A percentile compares a stretch with the other conserved stretches of the same genome.
Conservation (phyloP, 2,797 vertebrate species). For the Thamnophis elegans region DNA sequence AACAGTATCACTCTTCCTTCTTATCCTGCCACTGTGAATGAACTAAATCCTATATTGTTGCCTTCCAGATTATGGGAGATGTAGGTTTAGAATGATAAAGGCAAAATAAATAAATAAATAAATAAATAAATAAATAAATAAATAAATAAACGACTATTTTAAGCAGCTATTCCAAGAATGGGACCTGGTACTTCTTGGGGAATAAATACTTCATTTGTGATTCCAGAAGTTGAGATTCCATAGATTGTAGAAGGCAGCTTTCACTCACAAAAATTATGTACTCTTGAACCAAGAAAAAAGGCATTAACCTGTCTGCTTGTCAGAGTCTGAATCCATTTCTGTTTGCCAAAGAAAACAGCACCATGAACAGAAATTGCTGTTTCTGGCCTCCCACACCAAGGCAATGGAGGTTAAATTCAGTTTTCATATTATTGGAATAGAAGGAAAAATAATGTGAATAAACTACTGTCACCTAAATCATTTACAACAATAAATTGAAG, state of each 20-base stretch:
- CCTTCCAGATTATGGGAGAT: neutral
- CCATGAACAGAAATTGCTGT: constrained; percentile 62
- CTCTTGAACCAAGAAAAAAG: constrained; percentile 46
- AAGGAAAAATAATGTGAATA: constrained; percentile 68
- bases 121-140: constrained; percentile 28
- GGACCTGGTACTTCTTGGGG: constrained; percentile 11
- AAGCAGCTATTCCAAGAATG: constrained; percentile 28
- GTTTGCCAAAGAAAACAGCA: constrained; percentile 40
- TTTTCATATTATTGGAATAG: constrained; percentile 65
- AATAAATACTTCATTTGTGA: constrained; percentile 31
- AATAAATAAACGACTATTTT: neutral
- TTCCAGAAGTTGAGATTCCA: constrained; percentile 44
- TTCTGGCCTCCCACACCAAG: constrained; percentile 57
- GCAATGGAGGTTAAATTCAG: constrained; percentile 64
- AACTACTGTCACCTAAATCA: constrained; percentile 74
- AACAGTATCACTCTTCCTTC: neutral
- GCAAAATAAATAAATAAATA: constrained; percentile 11
- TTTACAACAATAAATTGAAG: constrained; percentile 76
- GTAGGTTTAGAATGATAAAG: constrained; percentile 6
- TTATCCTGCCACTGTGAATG: constrained; percentile 10
- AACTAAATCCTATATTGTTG: neutral
- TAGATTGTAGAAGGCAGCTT: constrained; percentile 37
- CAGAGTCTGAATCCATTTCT: constrained; percentile 65
- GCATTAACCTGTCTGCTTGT: constrained; percentile 61
- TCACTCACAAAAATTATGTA: constrained; percentile 50